A percentile compares a stretch with the other conserved stretches of the same genome.
Evolutionary conservation across 1,140 invertebrate genomes (phyloP).

Genomic region (Vanessa atalanta): DNA sequence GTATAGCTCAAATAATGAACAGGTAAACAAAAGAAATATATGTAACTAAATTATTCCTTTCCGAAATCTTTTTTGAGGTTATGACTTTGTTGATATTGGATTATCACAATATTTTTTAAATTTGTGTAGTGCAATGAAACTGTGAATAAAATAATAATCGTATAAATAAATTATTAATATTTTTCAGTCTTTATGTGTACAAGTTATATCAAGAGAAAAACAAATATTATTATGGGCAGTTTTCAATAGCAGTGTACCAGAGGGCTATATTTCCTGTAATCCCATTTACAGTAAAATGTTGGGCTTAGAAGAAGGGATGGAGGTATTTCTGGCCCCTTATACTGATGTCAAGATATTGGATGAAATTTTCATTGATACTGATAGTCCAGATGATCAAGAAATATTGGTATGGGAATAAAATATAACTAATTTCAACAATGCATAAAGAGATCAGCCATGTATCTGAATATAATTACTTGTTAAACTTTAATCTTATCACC

Average conservation of each 20-base stretch:
- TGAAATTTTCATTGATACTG: conserved; percentile 69
- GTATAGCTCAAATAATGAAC: conserved; percentile 68
- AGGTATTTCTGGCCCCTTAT: conserved; percentile 71
- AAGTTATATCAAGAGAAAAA: conserved; percentile 66
- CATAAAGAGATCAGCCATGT: no score
- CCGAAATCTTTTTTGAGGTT: conserved; percentile 33
- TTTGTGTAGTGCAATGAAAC: background rate
- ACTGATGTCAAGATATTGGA: conserved; percentile 62
- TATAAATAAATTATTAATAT: background rate
- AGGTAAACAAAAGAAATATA: conserved; percentile 45
- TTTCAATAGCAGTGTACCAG: conserved; percentile 59
- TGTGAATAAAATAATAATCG: background rate
- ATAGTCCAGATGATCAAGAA: conserved; percentile 77
- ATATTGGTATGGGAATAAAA: conserved; percentile 61
- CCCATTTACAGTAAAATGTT: conserved; percentile 62
- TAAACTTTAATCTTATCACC: no score
- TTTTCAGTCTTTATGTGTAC: conserved; percentile 66
- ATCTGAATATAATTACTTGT: no score
- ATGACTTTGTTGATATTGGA: conserved; percentile 31
- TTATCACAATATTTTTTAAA: background rate
- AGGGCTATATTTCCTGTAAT: conserved; percentile 70
- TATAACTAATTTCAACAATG: background rate
- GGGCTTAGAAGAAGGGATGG: conserved; percentile 62
- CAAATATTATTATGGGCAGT: conserved; percentile 69
- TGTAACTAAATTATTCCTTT: conserved; percentile 6